These are phyloP conservation scores for Phataginus tetradactyla DNA, from an alignment of 2,797 vertebrate species.

Conservation along the genomic window DNA sequence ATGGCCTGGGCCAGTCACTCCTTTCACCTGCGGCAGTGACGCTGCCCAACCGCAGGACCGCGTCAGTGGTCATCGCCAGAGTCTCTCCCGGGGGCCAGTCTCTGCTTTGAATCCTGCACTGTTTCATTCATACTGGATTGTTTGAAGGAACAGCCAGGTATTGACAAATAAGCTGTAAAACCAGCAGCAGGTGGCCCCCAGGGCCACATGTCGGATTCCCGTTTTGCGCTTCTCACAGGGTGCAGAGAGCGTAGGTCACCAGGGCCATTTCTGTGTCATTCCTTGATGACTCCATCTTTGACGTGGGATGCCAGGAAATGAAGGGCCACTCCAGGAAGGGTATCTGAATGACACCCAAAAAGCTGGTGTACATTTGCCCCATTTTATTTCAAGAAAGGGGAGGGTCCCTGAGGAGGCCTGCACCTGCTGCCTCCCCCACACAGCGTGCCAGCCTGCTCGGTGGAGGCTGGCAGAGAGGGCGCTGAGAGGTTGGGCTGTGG, in stretches of 20 bases:
- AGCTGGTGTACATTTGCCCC: neutral
- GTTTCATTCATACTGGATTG: neutral
- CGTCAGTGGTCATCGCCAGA: neutral
- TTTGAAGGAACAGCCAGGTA: neutral
- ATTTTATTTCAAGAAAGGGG: neutral
- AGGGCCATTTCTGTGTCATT: rapidly evolving
- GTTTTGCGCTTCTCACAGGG: neutral
- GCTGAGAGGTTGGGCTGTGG: neutral
- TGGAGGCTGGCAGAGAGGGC: neutral
- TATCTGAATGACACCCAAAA: neutral
- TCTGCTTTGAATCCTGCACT: neutral
- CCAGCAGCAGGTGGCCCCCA: neutral
- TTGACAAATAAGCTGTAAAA: neutral
- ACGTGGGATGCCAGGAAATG: neutral
- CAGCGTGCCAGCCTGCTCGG: no score
- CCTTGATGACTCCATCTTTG: neutral
- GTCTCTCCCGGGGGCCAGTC: neutral
- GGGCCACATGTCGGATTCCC: neutral
- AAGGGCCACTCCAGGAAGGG: neutral
- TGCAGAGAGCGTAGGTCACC: no score
- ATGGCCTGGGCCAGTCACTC: no score
- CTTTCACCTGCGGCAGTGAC: no score
- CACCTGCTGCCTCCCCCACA: neutral
- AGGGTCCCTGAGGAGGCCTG: neutral
- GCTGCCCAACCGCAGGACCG: no score